Conservation (phyloP, 2,888 invertebrate species). For the Scaptomyza cyrtandrae region DNA sequence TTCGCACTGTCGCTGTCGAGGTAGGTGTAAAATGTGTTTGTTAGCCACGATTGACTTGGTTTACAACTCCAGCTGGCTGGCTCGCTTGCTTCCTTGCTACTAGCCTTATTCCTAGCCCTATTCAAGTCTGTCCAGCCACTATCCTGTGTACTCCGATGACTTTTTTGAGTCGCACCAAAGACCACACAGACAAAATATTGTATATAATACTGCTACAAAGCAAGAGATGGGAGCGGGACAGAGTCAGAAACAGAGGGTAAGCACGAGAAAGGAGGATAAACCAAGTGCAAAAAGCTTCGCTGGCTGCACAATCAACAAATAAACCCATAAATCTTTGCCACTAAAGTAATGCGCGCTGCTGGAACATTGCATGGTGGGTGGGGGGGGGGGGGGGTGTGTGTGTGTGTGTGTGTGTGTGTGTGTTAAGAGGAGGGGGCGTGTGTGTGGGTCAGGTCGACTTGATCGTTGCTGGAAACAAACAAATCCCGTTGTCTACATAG, state of each 20-base stretch:
- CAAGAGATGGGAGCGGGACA: conserved; percentile 1
- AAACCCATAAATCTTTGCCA: conserved; percentile 76
- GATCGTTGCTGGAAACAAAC: conserved; percentile 72
- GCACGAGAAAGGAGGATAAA: background rate
- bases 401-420: too few species aligned
- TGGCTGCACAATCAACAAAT: conserved; percentile 67
- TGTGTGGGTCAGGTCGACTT: conserved; percentile 29
- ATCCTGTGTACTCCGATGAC: conserved; percentile 1
- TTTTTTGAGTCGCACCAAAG: conserved; percentile 39
- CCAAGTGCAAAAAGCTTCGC: conserved; percentile 10
- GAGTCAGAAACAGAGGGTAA: background rate
- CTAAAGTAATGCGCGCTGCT: conserved; percentile 62
- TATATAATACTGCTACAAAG: conserved; percentile 13
- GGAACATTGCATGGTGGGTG: conserved; percentile 1
- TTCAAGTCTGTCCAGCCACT: conserved; percentile 2
- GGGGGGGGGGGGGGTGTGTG: background rate
- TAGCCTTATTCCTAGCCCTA: conserved; percentile 11
- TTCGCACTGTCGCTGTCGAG: conserved; percentile 3
- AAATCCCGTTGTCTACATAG: conserved; percentile 73
- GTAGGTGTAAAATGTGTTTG: background rate
- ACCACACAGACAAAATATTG: conserved; percentile 48
- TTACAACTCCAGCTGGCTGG: conserved; percentile 15
- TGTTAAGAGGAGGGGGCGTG: background rate
- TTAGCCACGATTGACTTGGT: conserved; percentile 12
- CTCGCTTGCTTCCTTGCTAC: conserved; percentile 25